Evolutionary conservation across 2,113 vertebrate genomes (phyloP), one percentile per base, ranked within the genome.

Genomic region (Panthera tigris): DNA sequence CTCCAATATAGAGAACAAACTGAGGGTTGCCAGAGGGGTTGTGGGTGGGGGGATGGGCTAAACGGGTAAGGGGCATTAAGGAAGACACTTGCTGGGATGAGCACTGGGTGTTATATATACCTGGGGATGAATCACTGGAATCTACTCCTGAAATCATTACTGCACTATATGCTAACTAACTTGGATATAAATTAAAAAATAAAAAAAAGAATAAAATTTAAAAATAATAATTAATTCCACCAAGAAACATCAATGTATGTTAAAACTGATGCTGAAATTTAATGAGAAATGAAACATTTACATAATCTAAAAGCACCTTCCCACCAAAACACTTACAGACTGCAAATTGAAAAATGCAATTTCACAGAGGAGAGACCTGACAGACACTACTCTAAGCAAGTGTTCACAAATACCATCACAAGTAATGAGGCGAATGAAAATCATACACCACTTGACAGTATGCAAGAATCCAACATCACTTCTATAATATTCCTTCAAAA

Each of bases 281-380:
- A 27, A 91, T 92, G n/a, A 89, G 63, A 96, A 96, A 76, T 18
- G 7, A 66, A 81, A 96, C 73, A 80, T 41, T 73, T 90, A 91
- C 41, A 83, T 41, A 79, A 96, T 66, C 84, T 97, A 74, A 95
- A 97, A 97, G 36, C 23, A 96, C 33, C 41, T 65, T 39, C n/a
- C 15, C 36, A 73, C n/a, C n/a, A 79, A 95, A 85, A 80, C 48
- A 93, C 48, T 83, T 95, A 45, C 0, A 85, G 45, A 73, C 9
- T 68, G 21, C 41, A 83, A 93, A 96, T 41, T 33, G 68, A 84
- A 84, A 84, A 79, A 41, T 61, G 88, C 83, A 89, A 48, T 25
- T 55, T 85, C 55, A 92, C 15, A 78, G 74, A 96, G 9, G 21
- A 92, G 33, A 92, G 73, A 83, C 11, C 15, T 52, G 29, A 36